phyloP scores from a whole-genome alignment of 2,113 vertebrate genomes.

The Phylloscopus whistleri region DNA sequence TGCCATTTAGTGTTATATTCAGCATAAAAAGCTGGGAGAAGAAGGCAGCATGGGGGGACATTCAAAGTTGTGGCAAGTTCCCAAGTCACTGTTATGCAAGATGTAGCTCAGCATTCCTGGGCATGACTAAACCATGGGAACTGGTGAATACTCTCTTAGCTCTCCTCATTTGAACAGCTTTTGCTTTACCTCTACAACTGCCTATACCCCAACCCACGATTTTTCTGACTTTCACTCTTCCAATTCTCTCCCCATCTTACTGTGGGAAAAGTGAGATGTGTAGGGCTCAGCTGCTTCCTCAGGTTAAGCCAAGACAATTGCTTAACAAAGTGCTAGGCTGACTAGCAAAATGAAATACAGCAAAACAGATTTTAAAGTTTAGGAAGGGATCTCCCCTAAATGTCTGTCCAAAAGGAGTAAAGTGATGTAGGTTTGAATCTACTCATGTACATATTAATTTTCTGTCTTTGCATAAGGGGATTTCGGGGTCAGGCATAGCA shows the following conservation, averaged over 20 bases:
- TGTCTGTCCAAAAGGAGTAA: neutral
- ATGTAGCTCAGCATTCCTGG: neutral
- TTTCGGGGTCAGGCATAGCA: neutral
- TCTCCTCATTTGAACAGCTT: neutral
- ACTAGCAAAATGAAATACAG: neutral
- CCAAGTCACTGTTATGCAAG: rapidly evolving
- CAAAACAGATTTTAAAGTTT: neutral
- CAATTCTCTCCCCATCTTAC: neutral
- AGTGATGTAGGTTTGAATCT: neutral
- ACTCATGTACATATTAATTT: neutral
- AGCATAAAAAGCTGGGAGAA: neutral
- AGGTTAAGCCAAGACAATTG: neutral
- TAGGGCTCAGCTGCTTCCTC: neutral
- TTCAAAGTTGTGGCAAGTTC: neutral
- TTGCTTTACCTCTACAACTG: neutral
- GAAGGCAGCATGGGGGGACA: neutral
- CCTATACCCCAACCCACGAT: rapidly evolving
- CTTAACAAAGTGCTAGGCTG: neutral
- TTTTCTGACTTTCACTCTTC: neutral
- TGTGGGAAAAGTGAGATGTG: neutral
- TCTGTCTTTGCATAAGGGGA: neutral
- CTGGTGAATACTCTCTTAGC: neutral
- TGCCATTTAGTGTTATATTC: neutral
- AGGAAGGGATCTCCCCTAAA: neutral
- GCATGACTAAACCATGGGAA: neutral